A percentile compares a stretch with the other conserved stretches of the same genome.
Conservation (phyloP, 2,888 invertebrate genomes). For the Macaria notata region DNA sequence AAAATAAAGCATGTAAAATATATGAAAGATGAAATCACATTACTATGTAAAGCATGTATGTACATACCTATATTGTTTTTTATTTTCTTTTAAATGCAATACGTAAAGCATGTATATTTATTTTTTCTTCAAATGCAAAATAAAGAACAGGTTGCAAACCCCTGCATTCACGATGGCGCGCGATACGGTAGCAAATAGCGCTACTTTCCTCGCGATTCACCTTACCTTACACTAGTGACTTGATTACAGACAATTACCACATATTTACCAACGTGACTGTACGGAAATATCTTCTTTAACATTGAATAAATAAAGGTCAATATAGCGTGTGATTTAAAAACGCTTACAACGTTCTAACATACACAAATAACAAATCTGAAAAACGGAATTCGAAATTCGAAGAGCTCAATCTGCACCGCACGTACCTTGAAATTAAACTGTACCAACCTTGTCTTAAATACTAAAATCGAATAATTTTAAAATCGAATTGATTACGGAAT, state of each 20-base stretch:
- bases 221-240: conserved; percentile 72
- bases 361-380: conserved; percentile 58
- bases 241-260: conserved; percentile 18
- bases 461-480: conserved; percentile 32
- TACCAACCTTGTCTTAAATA: conserved; percentile 31
- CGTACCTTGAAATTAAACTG: conserved; percentile 34
- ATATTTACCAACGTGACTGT: conserved; percentile 31
- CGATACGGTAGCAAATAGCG: conserved; percentile 81
- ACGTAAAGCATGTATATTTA: too few species aligned
- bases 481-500: conserved; percentile 38
- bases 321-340: conserved; percentile 10
- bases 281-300: conserved; percentile 39
- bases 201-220: conserved; percentile 75
- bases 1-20: too few species aligned
- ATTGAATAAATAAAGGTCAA: conserved; percentile 9
- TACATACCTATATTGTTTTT: too few species aligned
- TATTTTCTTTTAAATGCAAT: too few species aligned
- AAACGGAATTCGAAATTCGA: conserved; percentile 48
- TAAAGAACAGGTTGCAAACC: conserved; percentile 45
- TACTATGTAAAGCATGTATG: too few species aligned
- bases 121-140: conserved; percentile 7
- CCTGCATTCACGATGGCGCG: conserved; percentile 70
- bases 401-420: conserved; percentile 39
- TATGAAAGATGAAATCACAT: too few species aligned
- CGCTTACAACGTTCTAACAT: conserved; percentile 40